Percentiles rank a stretch among this genome's conserved stretches.
These are phyloP conservation scores for Alethe castanea DNA, from an alignment of 2,113 vertebrate genomes.

Conservation along the genomic window DNA sequence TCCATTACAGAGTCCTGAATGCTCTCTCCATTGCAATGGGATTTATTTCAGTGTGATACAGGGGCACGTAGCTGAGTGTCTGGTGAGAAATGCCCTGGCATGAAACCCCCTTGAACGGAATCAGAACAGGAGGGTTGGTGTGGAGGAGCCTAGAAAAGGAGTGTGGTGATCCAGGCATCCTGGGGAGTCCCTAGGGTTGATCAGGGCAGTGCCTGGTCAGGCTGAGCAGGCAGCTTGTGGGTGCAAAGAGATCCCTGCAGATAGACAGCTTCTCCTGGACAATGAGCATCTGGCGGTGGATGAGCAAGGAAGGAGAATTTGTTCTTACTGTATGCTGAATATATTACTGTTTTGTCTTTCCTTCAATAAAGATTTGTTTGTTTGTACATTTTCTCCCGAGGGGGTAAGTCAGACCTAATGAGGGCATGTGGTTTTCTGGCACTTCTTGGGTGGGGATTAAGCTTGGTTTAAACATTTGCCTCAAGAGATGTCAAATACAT, in stretches of 20 bases:
- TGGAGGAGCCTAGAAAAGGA: not conserved
- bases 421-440: not conserved
- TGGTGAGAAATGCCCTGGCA: not conserved
- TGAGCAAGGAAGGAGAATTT: not conserved
- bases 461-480: not conserved
- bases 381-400: not conserved
- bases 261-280: not conserved
- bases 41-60: not conserved
- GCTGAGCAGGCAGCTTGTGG: not conserved
- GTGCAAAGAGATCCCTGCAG: not conserved
- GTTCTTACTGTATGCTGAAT: not conserved
- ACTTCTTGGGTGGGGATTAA: not conserved
- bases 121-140: not conserved
- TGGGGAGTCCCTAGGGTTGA: no score
- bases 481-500: not conserved
- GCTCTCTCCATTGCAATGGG: not conserved
- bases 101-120: not conserved
- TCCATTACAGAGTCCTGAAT: not conserved
- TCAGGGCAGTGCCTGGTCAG: not conserved
- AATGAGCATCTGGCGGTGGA: no score
- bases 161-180: not conserved
- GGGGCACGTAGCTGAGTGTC: rapidly evolving
- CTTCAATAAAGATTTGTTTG: not conserved
- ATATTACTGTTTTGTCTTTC: not conserved
- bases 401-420: not conserved